Evolutionary conservation across 2,113 vertebrate species (phyloP), one percentile per base, ranked within the genome.

Genomic region (Halichoeres trimaculatus): DNA sequence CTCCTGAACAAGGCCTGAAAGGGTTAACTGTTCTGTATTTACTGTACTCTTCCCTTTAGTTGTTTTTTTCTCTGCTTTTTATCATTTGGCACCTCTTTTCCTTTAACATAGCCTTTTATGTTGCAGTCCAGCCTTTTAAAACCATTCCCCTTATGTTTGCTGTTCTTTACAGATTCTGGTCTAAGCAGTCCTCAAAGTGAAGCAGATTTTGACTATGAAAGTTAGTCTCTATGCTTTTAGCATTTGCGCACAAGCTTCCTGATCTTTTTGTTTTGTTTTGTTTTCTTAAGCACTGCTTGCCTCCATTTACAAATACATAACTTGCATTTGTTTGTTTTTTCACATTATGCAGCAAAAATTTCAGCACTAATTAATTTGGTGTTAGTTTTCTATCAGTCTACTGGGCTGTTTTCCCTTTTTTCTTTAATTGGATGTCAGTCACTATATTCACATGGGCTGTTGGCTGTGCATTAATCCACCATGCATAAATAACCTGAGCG

Each of bases 121-220:
- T 88, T 86, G 70, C 79, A 84, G 79, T 73, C 8, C 48, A 76
- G 76, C 69, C n/a, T 67, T 74, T 85, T 83, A 47, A 69, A 88
- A 91, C 90, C 62, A 53, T 78, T 81, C 78, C 67, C 94, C 94
- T 87, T 88, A 86, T 92, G 85, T 94, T 94, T 97, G 92, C 95
- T 96, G 93, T 97, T 94, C 93, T 96, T 96, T 95, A 93, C 96
- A 97, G 97, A 98, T 97, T 96, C 96, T 91, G 96, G 96, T 95
- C 95, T 98, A 90, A 96, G 96, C 96, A 96, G 96, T 94, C 96
- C 97, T 93, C 95, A 97, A 95, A 96, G 95, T 93, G 96, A 98
- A 94, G 95, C 95, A 92, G 95, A 96, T 93, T 96, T 96, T 96
- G 95, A 95, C 94, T 96, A 94, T 92, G 96, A 97, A 99, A 99